These are phyloP conservation scores for Brachirus orientalis DNA, from an alignment of 2,113 vertebrate genomes.

Conservation along the genomic window DNA sequence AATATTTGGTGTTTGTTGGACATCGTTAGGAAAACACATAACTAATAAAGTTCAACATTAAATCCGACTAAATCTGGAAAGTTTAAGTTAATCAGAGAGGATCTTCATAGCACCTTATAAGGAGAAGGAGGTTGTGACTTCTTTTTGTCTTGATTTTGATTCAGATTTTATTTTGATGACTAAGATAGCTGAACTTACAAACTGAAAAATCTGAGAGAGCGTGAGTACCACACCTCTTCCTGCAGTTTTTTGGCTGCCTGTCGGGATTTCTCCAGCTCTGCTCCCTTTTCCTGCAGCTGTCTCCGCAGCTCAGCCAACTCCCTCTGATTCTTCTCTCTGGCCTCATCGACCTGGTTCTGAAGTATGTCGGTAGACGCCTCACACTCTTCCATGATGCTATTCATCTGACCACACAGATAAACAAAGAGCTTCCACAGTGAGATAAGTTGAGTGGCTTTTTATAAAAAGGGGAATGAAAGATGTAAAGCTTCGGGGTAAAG, in stretches of 20 bases:
- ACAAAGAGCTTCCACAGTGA: slow-evolving; percentile 16
- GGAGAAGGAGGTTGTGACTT: too few relatives aligned
- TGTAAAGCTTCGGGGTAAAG: background rate
- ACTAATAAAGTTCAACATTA: too few relatives aligned
- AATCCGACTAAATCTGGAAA: too few relatives aligned
- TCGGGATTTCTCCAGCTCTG: slow-evolving; percentile 87
- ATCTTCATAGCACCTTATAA: too few relatives aligned
- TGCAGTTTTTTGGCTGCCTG: slow-evolving; percentile 84
- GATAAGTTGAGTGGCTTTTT: slow-evolving; percentile 2
- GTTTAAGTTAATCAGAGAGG: too few relatives aligned
- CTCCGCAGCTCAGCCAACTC: slow-evolving; percentile 86
- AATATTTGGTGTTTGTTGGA: too few relatives aligned
- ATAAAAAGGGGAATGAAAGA: slow-evolving; percentile 5
- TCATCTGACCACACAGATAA: slow-evolving; percentile 83
- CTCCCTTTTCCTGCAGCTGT: slow-evolving; percentile 89
- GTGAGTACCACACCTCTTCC: slow-evolving; percentile 87
- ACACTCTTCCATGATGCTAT: slow-evolving; percentile 85
- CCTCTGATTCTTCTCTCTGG: slow-evolving; percentile 86
- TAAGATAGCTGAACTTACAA: slow-evolving; percentile 6
- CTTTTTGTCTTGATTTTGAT: background rate
- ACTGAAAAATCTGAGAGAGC: slow-evolving; percentile 41
- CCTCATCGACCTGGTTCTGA: slow-evolving; percentile 90
- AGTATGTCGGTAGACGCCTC: slow-evolving; percentile 86
- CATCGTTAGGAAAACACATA: too few relatives aligned
- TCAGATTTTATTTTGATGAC: slow-evolving; percentile 5